Base-by-base conservation (phyloP, 1,140 invertebrate species). In the Bombus polaris region DNA sequence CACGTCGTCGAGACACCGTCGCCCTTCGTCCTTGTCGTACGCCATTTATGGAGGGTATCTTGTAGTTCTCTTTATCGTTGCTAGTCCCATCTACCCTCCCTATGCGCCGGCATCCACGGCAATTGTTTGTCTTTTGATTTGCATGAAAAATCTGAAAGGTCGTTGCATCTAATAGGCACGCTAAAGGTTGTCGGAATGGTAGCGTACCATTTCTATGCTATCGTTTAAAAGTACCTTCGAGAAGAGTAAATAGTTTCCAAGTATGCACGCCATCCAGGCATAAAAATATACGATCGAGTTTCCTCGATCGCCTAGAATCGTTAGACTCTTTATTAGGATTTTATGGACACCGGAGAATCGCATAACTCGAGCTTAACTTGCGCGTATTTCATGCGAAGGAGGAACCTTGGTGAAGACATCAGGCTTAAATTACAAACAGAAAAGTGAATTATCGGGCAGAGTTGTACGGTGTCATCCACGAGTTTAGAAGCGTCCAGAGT, bases 11-110 rank as follows among this genome's bases (percentile, higher is more conserved):
- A 25, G 79, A 86, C 86, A 88, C 72, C 81, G 75, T 87, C 81
- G 76, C 80, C 71, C 89, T 88, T 91, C 87, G 74, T 90, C 87
- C 87, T 91, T 90, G 87, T 90, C 81, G 78, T 28, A 65, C 77
- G 44, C 90, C 87, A 88, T 91, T 91, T 91, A 91, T 32, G 87
- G 90, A 70, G 18, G 39, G 76, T 59, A 73, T 86, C 81, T 90
- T 66, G 57, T 59, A 59, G 18, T 47, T 59, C 84, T 81, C 84
- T 85, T 81, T 81, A 81, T 81, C 78, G 39, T 73, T 32, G 53
- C 25, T 57, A 65, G 32, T 39, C 53, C 71, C 66, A 12, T 59
- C 42, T 42, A 37, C 42, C 37, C 42, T 59, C 25, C 42, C 28
- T n/a, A n/a, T 25, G 39, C 18, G 53, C 42, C 71, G 72, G 35